These are phyloP conservation scores for Odontesthes bonariensis DNA, from an alignment of 2,113 vertebrate species.

Conservation along the genomic window DNA sequence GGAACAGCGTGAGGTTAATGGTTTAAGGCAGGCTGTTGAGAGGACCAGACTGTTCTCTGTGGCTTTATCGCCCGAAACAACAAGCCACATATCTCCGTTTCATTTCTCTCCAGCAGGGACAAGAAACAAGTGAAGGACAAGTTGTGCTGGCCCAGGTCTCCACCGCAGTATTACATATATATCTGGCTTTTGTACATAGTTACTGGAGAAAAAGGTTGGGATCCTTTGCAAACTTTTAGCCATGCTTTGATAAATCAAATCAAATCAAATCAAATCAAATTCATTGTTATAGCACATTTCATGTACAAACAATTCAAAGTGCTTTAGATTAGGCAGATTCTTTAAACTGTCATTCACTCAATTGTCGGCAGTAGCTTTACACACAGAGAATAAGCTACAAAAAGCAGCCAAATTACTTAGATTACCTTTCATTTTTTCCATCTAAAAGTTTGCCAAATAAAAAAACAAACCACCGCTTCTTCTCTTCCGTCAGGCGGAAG, in stretches of 20 bases:
- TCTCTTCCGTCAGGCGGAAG: conserved; percentile 39
- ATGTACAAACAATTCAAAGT: too few species aligned
- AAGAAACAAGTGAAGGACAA: conserved; percentile 40
- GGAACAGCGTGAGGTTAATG: conserved; percentile 19
- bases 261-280: too few species aligned
- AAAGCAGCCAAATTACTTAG: conserved; percentile 20
- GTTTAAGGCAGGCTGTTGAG: conserved; percentile 33
- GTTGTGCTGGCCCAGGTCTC: background rate
- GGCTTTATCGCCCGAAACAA: conserved; percentile 47
- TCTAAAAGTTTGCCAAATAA: conserved; percentile 31
- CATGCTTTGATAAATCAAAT: too few species aligned
- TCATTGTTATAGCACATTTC: too few species aligned
- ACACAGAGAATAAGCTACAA: background rate
- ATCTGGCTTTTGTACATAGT: background rate
- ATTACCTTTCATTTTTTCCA: conserved; percentile 28
- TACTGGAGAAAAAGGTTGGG: background rate
- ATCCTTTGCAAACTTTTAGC: background rate
- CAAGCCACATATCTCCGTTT: conserved; percentile 36
- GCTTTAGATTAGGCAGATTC: background rate
- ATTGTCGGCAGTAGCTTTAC: background rate
- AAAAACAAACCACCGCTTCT: background rate
- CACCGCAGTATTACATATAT: background rate
- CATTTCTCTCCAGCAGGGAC: conserved; percentile 66
- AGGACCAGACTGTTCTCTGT: conserved; percentile 48
- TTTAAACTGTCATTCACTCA: background rate